Evolutionary conservation across 2,797 vertebrate genomes (phyloP), one percentile per base, ranked within the genome.

Genomic region (Enteromius fasciolatus): DNA sequence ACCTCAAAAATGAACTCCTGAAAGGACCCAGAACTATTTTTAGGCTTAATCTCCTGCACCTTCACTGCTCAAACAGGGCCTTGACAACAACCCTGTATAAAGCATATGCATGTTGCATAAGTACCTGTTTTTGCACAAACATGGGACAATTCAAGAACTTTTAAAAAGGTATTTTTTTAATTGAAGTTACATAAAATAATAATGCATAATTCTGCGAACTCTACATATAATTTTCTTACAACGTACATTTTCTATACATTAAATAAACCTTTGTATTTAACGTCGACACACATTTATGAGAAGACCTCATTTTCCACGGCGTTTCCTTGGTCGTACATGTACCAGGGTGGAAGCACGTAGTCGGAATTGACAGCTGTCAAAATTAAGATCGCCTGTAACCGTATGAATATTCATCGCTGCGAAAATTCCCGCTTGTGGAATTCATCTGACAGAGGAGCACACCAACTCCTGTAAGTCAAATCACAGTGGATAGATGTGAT

Each of bases 401-500:
- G 57, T 54, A 74, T 72, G 80, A 80, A 79, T 86, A 87, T 86
- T 89, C 80, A 84, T 20, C 28, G 15, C 23, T 50, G 17, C 54
- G 76, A 85, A 86, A 70, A 86, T 64, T 78, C 73, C 70, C 82
- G 76, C 52, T 78, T 87, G 83, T 85, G 80, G 72, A 86, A 83
- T 81, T 69, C 46, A 73, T 63, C 52, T 61, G 72, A 84, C 84
- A 80, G 79, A 83, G 54, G 82, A 84, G 77, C 76, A 67, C 59
- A 76, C 75, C 48, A 78, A 63, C 69, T 88, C 86, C 50, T 79
- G 89, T 90, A 89, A 90, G 89, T 90, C 36, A 90, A 91, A 93
- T 90, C 91, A 88, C 85, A 68, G 81, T 84, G 89, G 91, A 89
- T 90, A 87, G 89, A 89, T 91, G 89, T 90, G 89, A 93, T 93